A percentile compares a stretch with the other conserved stretches of the same genome.
These are phyloP conservation scores for Apistogramma diplotaenia DNA, from an alignment of 2,113 vertebrate species.

Conservation along the genomic window DNA sequence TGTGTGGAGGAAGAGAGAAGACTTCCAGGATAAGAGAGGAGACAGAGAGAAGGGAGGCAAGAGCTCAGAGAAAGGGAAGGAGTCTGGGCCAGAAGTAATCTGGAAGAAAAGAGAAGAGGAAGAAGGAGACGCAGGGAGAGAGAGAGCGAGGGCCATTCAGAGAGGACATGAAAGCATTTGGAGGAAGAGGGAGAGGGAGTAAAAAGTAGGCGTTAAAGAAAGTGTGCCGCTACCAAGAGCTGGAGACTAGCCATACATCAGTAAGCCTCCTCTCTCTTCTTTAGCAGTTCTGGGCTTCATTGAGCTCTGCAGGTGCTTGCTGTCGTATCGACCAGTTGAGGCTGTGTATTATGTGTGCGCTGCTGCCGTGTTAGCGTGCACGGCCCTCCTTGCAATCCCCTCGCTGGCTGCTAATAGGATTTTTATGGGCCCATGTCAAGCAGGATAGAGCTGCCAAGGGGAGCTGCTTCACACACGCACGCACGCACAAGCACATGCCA, in stretches of 20 bases:
- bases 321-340: constrained; percentile 44
- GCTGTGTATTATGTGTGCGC: constrained; percentile 34
- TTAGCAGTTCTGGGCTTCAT: constrained; percentile 30
- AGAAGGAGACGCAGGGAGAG: constrained; percentile 64
- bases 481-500: not conserved
- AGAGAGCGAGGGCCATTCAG: constrained; percentile 65
- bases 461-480: constrained; percentile 39
- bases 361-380: constrained; percentile 22
- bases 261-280: constrained; percentile 49
- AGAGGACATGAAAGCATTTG: constrained; percentile 72
- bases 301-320: constrained; percentile 47
- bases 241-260: constrained; percentile 51
- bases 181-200: constrained; percentile 74
- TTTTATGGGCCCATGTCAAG: constrained; percentile 72
- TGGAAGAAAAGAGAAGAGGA: constrained; percentile 78
- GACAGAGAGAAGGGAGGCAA: constrained; percentile 63
- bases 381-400: constrained; percentile 43
- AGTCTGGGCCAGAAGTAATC: constrained; percentile 68
- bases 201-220: constrained; percentile 32
- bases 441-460: constrained; percentile 58
- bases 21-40: constrained; percentile 77
- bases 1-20: constrained; percentile 80
- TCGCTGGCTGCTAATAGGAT: constrained; percentile 73
- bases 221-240: constrained; percentile 16
- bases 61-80: constrained; percentile 48